Conservation (phyloP, 2,888 invertebrate species). For the Imbricaverruca yamaguchii region DNA sequence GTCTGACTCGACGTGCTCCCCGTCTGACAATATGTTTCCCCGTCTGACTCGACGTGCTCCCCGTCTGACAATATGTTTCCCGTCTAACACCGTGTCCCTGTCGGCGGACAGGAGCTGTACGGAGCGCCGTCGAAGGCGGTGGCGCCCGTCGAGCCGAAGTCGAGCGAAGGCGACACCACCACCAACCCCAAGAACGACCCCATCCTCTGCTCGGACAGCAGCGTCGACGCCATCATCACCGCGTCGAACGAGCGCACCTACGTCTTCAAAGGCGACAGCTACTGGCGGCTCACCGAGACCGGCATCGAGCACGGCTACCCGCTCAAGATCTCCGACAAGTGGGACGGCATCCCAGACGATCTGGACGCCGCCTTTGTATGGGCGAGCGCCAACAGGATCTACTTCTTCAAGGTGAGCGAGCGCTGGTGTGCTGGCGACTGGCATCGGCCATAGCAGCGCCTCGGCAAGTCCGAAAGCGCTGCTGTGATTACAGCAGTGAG, state of each 20-base stretch:
- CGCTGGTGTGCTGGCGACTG: too few relatives aligned
- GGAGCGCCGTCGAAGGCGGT: constrained; percentile 8
- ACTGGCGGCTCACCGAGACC: constrained; percentile 77
- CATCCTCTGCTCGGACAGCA: constrained; percentile 62
- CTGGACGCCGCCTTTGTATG: constrained; percentile 92
- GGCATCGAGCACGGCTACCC: constrained; percentile 83
- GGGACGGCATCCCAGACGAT: constrained; percentile 60
- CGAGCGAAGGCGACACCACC: neutral
- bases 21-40: too few relatives aligned
- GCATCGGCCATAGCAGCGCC: too few relatives aligned
- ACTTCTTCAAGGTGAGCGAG: constrained; percentile 77
- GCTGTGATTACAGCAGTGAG: too few relatives aligned
- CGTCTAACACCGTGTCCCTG: too few relatives aligned
- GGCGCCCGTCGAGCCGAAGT: neutral
- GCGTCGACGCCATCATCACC: constrained; percentile 64
- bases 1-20: too few relatives aligned
- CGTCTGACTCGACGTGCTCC: too few relatives aligned
- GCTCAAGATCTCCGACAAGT: constrained; percentile 63
- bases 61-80: too few relatives aligned
- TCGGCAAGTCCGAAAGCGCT: too few relatives aligned
- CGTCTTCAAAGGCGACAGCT: constrained; percentile 79
- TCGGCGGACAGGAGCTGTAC: constrained; percentile 16
- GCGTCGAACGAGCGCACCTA: constrained; percentile 83
- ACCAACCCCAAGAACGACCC: neutral
- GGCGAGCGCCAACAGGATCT: constrained; percentile 85